Evolutionary conservation across 2,797 vertebrate genomes (phyloP).

Genomic region (Diglossa cyanea): DNA sequence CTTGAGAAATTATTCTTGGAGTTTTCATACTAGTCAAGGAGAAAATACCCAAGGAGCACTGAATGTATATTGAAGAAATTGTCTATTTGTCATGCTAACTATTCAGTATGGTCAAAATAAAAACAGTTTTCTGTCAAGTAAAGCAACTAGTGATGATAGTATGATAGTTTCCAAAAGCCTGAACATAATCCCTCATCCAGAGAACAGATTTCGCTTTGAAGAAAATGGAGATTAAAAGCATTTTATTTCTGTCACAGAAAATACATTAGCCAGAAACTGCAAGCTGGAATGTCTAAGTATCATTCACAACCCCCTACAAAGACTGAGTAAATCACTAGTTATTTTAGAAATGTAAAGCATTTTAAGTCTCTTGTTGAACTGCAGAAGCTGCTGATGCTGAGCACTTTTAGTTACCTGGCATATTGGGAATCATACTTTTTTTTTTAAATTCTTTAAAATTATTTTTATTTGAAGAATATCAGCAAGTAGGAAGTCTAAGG

Average conservation of each 20-base stretch:
- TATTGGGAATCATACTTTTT: not conserved
- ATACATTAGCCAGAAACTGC: not conserved
- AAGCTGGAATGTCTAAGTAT: not conserved
- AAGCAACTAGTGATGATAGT: not conserved
- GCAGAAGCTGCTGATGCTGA: not conserved
- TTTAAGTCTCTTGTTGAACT: not conserved
- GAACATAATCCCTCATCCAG: not conserved
- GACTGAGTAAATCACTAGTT: not conserved
- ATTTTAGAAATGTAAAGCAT: not conserved
- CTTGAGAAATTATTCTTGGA: not conserved
- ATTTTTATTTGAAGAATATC: not conserved
- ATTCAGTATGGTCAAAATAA: not conserved
- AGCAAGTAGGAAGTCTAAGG: not conserved
- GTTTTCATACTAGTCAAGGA: not conserved
- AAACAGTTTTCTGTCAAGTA: not conserved
- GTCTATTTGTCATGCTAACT: not conserved
- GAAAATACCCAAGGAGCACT: not conserved
- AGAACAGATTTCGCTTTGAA: not conserved
- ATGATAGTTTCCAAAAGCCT: not conserved
- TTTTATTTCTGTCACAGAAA: constrained; percentile 9
- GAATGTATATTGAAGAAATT: not conserved
- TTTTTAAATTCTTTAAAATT: not conserved
- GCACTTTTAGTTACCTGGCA: not conserved
- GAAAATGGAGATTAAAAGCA: not conserved
- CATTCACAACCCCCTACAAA: not conserved